Evolutionary conservation across 1,140 invertebrate species (phyloP), one percentile per base, ranked within the genome.

Genomic region (Diorhabda sublineata): DNA sequence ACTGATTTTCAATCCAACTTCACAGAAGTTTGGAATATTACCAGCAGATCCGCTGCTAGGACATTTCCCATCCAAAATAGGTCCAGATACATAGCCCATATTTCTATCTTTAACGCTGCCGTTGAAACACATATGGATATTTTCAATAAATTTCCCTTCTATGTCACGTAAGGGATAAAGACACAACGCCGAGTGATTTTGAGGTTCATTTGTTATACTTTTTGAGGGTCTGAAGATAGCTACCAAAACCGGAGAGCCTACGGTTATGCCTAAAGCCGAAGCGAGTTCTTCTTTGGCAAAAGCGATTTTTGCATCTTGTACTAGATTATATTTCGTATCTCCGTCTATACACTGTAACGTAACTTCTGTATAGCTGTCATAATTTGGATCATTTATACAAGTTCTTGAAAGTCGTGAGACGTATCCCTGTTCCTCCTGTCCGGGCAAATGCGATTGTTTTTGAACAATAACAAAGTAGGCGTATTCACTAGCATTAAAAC

Each of bases 41-140:
- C 95, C 95, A 60, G 91, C 90, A 0, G 90, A 90, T 45, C 93
- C 92, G 58, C 90, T 91, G 73, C 86, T 87, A 4, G 93, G 94
- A 84, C 95, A 97, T 78, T 94, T 91, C 9, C 94, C 93, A 82
- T 94, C 92, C 73, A 91, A 88, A 75, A 95, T 94, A 74, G 92
- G 90, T 3, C 95, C 95, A 67, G 94, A 96, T 76, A 97, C 92
- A 79, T 97, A 96, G 26, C 92, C 93, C 89, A 97, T 93, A 77
- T 96, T 96, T 59, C 95, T 85, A 78, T 94, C 92, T 73, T 92
- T 93, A 66, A 91, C 91, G 74, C 92, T 96, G 42, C 94, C 95
- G 82, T 97, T 95, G 80, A 98, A 98, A 83, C 96, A 99, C 89
- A 95, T 93, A 79, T 97, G 93, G 75, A 98, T 97, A 82, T 98